Evolutionary conservation across 2,888 invertebrate species (phyloP), one percentile per base, ranked within the genome.

Genomic region (Lumbricus terrestris): DNA sequence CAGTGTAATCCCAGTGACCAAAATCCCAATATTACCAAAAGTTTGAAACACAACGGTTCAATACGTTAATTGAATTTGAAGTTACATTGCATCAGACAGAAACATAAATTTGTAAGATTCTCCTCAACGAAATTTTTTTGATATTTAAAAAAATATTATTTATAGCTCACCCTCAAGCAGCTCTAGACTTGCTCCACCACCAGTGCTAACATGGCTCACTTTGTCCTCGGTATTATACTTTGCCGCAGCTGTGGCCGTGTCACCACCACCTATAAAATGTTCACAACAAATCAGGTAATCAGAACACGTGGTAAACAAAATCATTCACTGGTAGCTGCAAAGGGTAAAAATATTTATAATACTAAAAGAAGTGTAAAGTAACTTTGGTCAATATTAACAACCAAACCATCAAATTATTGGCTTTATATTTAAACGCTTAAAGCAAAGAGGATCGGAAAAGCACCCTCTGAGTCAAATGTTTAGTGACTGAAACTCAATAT

Each of bases 191-290:
- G 95, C 95, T 83, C 95, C 95, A 42, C 95, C 95, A 69, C 95
- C 95, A 29, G 95, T 95, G 92, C 95, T 95, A 88, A 95, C 95
- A 92, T 95, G 95, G 90, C 95, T 95, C 42, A 99, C 98, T 95
- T 98, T 97, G 94, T 97, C 97, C 94, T 99, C 99, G 0, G 99
- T 98, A 91, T 97, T 96, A 97, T 97, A 99, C 94, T 98, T 98
- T 88, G 98, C 98, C 93, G 97, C 98, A 95, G 98, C 98, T 1
- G 99, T 98, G 0, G 99, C 99, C 0, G 99, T 99, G 95, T 99
- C 98, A 38, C 98, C 98, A 23, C 98, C 98, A 95, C 95, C 95
- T 95, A 91, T 18, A 37, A 88, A 37, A 85, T 37, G n/a, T n/a
- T n/a, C n/a, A 23, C 4, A 85, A 69, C 69, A 69, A 69, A n/a